Evolutionary conservation across 2,113 vertebrate genomes (phyloP).

Genomic region (Silurus asotus): DNA sequence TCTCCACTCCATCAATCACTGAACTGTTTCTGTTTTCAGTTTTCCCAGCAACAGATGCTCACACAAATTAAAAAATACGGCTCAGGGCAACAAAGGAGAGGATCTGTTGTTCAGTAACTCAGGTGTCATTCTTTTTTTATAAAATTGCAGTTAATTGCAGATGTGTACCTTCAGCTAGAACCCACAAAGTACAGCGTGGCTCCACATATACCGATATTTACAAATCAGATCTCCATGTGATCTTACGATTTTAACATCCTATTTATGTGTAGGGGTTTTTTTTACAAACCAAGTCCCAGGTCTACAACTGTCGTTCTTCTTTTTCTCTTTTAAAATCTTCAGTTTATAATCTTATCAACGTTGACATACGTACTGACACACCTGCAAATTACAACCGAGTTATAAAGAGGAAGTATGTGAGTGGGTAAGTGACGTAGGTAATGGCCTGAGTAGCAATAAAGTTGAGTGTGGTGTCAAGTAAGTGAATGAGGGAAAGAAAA

Average conservation of each 20-base stretch:
- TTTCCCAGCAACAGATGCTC: not conserved
- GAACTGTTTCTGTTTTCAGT: not conserved
- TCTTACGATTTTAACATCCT: not conserved
- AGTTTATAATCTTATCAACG: not conserved
- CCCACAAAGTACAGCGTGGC: not conserved
- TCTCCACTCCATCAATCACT: not conserved
- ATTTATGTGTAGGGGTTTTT: not conserved
- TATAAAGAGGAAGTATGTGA: not conserved
- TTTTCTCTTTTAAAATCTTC: not conserved
- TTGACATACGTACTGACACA: not conserved
- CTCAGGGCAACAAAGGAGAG: not conserved
- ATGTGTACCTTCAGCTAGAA: not conserved
- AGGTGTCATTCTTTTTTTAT: not conserved
- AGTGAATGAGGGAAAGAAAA: not conserved
- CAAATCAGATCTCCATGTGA: too few relatives aligned
- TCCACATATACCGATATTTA: too few relatives aligned
- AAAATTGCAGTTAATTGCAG: not conserved
- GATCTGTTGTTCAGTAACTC: too few relatives aligned
- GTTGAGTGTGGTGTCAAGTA: not conserved
- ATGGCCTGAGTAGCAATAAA: not conserved
- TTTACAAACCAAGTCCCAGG: not conserved
- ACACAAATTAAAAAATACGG: not conserved
- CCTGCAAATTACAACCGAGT: not conserved
- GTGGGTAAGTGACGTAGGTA: not conserved
- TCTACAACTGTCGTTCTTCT: not conserved